Evolutionary conservation across 2,113 vertebrate species (phyloP).

Genomic region (Manacus vitellinus): DNA sequence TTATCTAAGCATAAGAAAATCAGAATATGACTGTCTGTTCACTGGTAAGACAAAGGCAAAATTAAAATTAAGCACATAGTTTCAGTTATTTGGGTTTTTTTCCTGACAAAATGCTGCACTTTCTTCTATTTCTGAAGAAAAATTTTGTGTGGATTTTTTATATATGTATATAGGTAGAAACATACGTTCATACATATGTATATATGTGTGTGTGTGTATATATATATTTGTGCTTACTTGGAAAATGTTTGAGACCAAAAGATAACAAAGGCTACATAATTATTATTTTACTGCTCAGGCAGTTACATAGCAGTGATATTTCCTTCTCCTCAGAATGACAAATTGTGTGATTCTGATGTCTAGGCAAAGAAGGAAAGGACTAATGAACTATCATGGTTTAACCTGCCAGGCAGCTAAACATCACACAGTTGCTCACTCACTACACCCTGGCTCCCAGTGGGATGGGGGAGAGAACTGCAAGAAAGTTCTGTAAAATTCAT

Average conservation of each 20-base stretch:
- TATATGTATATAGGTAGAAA: background rate
- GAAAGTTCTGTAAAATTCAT: background rate
- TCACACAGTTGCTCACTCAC: background rate
- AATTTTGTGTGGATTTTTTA: rapidly evolving
- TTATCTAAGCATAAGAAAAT: background rate
- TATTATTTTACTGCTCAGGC: background rate
- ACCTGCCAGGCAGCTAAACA: background rate
- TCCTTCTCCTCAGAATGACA: background rate
- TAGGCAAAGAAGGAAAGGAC: background rate
- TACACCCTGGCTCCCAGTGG: background rate
- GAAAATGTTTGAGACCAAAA: background rate
- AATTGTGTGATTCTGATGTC: background rate
- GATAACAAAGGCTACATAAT: background rate
- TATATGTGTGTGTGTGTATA: background rate
- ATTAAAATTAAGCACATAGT: background rate
- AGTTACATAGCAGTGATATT: background rate
- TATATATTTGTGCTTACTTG: background rate
- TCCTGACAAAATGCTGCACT: background rate
- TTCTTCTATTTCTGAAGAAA: background rate
- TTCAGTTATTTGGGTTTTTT: background rate
- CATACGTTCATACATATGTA: background rate
- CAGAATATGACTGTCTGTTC: background rate
- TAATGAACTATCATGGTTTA: background rate
- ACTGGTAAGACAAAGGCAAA: background rate
- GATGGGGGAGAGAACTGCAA: rapidly evolving